These are phyloP conservation scores for Dolichopus griseipennis DNA, from an alignment of 2,888 invertebrate genomes.

Conservation along the genomic window DNA sequence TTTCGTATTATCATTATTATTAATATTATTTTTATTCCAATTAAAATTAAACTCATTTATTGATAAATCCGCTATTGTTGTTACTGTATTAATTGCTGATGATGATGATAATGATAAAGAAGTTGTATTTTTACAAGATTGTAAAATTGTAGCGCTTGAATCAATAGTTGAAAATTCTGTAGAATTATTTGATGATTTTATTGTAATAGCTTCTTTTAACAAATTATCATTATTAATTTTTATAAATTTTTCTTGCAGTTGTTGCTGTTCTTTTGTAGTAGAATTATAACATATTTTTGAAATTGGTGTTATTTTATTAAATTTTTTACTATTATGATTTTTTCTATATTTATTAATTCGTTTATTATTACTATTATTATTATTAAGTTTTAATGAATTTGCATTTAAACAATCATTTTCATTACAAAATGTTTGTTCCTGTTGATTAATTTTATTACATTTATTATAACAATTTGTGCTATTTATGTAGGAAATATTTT, in stretches of 20 bases:
- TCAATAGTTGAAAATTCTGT: too few relatives aligned
- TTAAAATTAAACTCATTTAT: constrained; percentile 1
- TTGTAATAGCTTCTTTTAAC: too few relatives aligned
- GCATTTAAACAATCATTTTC: constrained; percentile 20
- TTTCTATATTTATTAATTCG: background rate
- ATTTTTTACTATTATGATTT: background rate
- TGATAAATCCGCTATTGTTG: constrained; percentile 20
- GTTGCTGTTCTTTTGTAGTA: constrained; percentile 11
- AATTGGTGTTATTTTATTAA: constrained; percentile 17
- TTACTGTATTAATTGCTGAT: constrained; percentile 9
- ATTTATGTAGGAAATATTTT: background rate
- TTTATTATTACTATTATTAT: background rate
- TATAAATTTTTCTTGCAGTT: background rate
- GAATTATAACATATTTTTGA: too few relatives aligned
- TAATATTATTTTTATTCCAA: background rate
- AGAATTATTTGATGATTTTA: too few relatives aligned
- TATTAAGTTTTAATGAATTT: constrained; percentile 12
- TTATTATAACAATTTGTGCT: constrained; percentile 12
- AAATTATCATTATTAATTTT: too few relatives aligned
- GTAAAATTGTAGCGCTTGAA: too few relatives aligned
- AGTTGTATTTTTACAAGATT: constrained; percentile 1
- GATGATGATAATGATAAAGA: constrained; percentile 10
- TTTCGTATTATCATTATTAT: background rate
- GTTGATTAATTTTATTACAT: constrained; percentile 7
- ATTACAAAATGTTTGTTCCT: constrained; percentile 21